A percentile compares a stretch with the other conserved stretches of the same genome.
These are phyloP conservation scores for Papilio demoleus DNA, from an alignment of 2,888 invertebrate species.

Conservation along the genomic window DNA sequence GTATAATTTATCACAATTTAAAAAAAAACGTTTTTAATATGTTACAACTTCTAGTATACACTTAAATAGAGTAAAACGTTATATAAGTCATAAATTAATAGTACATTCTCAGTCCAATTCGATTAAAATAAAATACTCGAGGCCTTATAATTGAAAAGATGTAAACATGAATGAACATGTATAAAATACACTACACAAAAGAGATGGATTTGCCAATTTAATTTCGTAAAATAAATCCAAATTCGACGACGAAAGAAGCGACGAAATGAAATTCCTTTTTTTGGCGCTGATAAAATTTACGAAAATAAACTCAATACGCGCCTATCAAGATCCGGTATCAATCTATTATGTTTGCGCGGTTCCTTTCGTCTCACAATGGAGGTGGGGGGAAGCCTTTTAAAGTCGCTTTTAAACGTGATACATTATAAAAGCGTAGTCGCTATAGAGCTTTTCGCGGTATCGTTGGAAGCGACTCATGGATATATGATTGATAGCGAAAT, in stretches of 20 bases:
- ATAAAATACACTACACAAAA: constrained; percentile 22
- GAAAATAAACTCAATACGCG: constrained; percentile 67
- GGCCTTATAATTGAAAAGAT: constrained; percentile 19
- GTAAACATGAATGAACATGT: constrained; percentile 44
- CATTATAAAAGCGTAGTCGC: constrained; percentile 75
- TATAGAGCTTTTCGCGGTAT: constrained; percentile 78
- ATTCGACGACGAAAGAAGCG: constrained; percentile 42
- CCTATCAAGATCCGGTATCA: constrained; percentile 71
- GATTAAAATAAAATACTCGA: constrained; percentile 39
- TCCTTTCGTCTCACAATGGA: constrained; percentile 65
- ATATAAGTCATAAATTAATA: neutral
- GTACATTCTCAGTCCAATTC: neutral
- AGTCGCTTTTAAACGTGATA: constrained; percentile 77
- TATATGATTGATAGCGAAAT: constrained; percentile 77
- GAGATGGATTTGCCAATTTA: constrained; percentile 37
- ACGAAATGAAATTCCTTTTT: constrained; percentile 48
- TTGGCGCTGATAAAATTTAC: constrained; percentile 52
- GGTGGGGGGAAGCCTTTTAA: constrained; percentile 66
- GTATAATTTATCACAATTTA: no score
- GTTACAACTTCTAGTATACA: neutral
- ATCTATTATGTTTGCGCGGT: constrained; percentile 76
- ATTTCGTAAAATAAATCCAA: constrained; percentile 42
- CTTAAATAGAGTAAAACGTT: neutral
- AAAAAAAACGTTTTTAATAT: neutral
- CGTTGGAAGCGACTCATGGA: constrained; percentile 68